phyloP scores from a whole-genome alignment of 2,113 vertebrate species.

The Carassius auratus region DNA sequence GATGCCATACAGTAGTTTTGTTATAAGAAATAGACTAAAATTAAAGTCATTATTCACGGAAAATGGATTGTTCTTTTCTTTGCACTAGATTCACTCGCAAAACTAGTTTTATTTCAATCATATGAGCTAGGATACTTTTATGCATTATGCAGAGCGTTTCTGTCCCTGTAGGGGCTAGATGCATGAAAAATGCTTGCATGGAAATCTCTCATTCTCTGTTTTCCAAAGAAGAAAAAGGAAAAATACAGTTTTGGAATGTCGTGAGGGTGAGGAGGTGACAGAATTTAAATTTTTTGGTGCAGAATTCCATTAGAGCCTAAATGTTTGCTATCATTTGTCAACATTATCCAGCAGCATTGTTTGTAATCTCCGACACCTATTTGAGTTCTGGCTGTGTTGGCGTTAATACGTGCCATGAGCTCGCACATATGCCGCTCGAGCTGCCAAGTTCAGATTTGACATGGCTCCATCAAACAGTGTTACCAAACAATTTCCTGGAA shows the following conservation, averaged over 20 bases:
- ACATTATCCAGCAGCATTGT: background rate
- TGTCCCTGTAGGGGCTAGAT: background rate
- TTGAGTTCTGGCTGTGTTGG: conserved; percentile 27
- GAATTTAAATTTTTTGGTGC: background rate
- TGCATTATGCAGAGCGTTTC: background rate
- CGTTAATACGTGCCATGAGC: conserved; percentile 34
- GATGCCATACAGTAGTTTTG: too few relatives aligned
- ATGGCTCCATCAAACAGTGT: conserved; percentile 50
- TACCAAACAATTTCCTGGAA: conserved; percentile 49
- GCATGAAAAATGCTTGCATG: background rate
- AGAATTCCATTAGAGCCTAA: background rate
- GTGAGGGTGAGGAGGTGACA: background rate
- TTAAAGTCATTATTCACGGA: too few relatives aligned
- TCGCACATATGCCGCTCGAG: conserved; percentile 45
- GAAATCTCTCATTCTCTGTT: background rate
- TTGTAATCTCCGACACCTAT: conserved; percentile 28
- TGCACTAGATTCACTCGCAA: too few relatives aligned
- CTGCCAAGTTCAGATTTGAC: conserved; percentile 52
- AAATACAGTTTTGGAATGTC: background rate
- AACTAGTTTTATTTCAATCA: background rate
- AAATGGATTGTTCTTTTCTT: too few relatives aligned
- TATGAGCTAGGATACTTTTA: background rate
- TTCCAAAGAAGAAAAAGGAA: background rate
- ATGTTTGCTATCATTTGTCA: conserved; percentile 25
- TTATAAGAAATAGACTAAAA: too few relatives aligned